Percentiles rank a stretch among this genome's conserved stretches.
These are phyloP conservation scores for Brachionus paranguensis DNA, from an alignment of 1,140 invertebrate genomes.

Conservation along the genomic window DNA sequence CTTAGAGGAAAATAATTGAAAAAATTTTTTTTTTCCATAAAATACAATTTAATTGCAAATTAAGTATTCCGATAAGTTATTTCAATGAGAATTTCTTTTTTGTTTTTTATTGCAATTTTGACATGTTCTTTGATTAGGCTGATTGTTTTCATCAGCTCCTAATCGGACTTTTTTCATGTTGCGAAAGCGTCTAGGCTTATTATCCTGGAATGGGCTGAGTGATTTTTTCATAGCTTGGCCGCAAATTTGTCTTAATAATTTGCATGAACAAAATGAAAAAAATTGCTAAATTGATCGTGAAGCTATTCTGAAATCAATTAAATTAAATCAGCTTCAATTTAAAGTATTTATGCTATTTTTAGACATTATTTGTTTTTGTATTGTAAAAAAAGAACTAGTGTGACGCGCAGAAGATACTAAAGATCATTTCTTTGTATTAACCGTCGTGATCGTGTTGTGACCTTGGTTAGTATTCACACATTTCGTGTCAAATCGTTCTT, in stretches of 20 bases:
- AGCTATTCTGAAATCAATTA: neutral
- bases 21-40: too few relatives aligned
- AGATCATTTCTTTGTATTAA: constrained; percentile 8
- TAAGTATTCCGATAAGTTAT: too few relatives aligned
- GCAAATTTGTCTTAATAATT: neutral
- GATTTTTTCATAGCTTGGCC: neutral
- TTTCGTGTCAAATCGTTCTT: neutral
- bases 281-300: neutral
- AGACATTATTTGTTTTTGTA: neutral
- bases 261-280: neutral
- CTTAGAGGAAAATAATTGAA: too few relatives aligned
- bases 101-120: neutral
- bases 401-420: neutral
- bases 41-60: too few relatives aligned
- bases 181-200: neutral
- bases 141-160: neutral
- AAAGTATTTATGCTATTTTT: neutral
- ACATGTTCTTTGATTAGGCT: neutral
- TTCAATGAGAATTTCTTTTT: neutral
- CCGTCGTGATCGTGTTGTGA: constrained; percentile 32
- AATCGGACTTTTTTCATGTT: neutral
- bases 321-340: neutral
- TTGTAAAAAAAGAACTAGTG: neutral
- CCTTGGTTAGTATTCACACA: constrained; percentile 20
- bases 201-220: neutral